A percentile compares a stretch with the other conserved stretches of the same genome.
Evolutionary conservation across 2,113 vertebrate genomes (phyloP).

Genomic region (Galeopterus variegatus): DNA sequence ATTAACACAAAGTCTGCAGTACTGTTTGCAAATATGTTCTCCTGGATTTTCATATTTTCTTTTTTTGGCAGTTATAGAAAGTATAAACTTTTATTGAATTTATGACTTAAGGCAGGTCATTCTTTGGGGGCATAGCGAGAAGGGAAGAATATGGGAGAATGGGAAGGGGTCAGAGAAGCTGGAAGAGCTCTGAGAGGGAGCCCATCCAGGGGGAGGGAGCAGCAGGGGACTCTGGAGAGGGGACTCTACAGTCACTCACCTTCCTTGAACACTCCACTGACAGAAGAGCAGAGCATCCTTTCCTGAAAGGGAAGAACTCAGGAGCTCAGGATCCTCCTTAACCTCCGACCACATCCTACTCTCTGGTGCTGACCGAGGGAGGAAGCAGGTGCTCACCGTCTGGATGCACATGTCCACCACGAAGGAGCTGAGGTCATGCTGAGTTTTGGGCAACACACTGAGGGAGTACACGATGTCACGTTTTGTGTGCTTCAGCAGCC

Average conservation of each 20-base stretch:
- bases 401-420: constrained; percentile 91
- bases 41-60: neutral
- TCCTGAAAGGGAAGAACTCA: neutral
- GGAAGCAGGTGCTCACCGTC: constrained; percentile 85
- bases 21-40: neutral
- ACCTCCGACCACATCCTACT: neutral
- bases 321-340: no score
- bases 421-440: constrained; percentile 93
- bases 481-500: neutral
- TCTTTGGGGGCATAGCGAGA: neutral
- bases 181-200: neutral
- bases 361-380: neutral
- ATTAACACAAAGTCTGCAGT: neutral
- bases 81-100: neutral
- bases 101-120: neutral
- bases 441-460: constrained; percentile 91
- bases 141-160: neutral
- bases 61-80: neutral
- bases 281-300: neutral
- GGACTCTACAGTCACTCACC: no score
- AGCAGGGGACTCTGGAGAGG: no score
- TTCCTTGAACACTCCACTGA: neutral
- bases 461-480: neutral
- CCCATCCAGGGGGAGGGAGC: neutral
- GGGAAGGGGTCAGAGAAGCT: neutral